Percentiles rank a stretch among this genome's conserved stretches.
Evolutionary conservation across 2,113 vertebrate genomes (phyloP).

Genomic region (Amphilophus citrinellus): DNA sequence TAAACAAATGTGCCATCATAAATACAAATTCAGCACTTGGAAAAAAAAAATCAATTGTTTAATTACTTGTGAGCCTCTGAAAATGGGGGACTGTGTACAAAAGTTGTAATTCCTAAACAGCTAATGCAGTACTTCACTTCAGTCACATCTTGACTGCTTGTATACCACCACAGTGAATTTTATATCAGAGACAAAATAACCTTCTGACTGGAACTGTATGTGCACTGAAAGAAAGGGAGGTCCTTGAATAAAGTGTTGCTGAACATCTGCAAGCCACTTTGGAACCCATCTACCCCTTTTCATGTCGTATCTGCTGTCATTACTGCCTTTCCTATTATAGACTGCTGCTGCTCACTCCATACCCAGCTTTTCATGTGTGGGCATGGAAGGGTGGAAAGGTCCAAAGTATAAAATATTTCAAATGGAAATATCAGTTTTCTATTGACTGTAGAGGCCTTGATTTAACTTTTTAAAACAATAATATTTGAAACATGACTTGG

Average conservation of each 20-base stretch:
- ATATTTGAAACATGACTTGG: background rate
- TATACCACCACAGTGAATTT: too few relatives aligned
- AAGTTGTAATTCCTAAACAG: too few relatives aligned
- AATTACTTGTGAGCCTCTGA: too few relatives aligned
- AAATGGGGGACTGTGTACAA: too few relatives aligned
- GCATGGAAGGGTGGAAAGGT: background rate
- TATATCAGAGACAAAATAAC: too few relatives aligned
- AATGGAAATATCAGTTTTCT: background rate
- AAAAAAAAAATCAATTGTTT: too few relatives aligned
- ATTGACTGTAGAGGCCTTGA: background rate
- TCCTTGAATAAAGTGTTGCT: background rate
- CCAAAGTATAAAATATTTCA: background rate
- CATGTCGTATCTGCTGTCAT: background rate
- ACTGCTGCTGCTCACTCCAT: background rate
- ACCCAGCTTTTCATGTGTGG: background rate
- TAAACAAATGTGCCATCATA: too few relatives aligned
- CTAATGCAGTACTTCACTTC: too few relatives aligned
- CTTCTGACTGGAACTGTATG: too few relatives aligned
- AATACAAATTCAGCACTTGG: too few relatives aligned
- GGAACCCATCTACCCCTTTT: background rate
- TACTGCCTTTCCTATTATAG: background rate
- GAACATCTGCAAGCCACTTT: background rate
- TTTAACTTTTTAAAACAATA: background rate
- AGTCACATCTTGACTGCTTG: too few relatives aligned
- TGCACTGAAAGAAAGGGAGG: background rate